Percentiles rank a stretch among this genome's conserved stretches.
Evolutionary conservation across 2,113 vertebrate species (phyloP).

Genomic region (Dipodomys merriami): DNA sequence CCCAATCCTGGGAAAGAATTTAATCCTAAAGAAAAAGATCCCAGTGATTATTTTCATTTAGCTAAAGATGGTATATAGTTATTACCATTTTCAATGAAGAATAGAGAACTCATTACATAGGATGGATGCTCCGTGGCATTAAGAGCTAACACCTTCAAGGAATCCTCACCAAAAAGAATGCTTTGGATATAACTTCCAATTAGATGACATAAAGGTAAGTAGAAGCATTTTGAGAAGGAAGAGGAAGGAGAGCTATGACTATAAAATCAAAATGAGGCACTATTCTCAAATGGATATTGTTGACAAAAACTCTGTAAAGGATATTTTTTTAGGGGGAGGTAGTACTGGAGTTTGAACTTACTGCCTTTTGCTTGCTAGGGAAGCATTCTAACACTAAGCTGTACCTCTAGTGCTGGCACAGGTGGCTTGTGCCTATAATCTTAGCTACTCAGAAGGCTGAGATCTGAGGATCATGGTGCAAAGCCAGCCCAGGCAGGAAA

Average conservation of each 20-base stretch:
- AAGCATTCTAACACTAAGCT: too few relatives aligned
- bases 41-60: not conserved
- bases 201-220: not conserved
- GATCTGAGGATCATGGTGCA: too few relatives aligned
- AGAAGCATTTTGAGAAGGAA: not conserved
- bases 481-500: too few relatives aligned
- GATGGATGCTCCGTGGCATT: not conserved
- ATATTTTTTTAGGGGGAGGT: too few relatives aligned
- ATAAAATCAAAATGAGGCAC: not conserved
- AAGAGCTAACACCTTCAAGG: slow-evolving; percentile 44
- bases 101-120: not conserved
- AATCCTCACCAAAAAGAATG: not conserved
- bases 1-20: slow-evolving; percentile 42
- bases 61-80: not conserved
- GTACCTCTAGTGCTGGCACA: too few relatives aligned
- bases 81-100: not conserved
- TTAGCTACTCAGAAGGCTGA: too few relatives aligned
- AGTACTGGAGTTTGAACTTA: too few relatives aligned
- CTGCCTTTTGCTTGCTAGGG: too few relatives aligned
- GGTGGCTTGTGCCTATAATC: too few relatives aligned
- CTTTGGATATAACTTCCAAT: slow-evolving; percentile 17
- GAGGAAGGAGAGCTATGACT: not conserved
- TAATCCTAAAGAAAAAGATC: not conserved
- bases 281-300: not conserved
- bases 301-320: not conserved